These are phyloP conservation scores for Dicyrtomina minuta DNA, from an alignment of 2,888 invertebrate genomes.

Conservation along the genomic window DNA sequence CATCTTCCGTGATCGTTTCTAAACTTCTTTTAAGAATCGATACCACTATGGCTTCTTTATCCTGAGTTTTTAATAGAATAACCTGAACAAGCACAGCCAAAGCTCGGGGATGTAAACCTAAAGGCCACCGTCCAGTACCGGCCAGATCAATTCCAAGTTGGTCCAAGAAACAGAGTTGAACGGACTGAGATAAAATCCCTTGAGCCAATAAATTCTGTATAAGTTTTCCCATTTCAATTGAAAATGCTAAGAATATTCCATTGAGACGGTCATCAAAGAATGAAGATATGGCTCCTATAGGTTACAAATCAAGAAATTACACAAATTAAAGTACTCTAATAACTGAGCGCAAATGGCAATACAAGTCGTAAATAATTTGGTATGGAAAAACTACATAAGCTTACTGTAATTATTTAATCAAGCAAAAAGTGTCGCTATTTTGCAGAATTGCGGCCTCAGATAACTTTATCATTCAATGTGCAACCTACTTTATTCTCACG, in stretches of 20 bases:
- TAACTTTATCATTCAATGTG: too few relatives aligned
- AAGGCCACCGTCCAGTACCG: constrained; percentile 66
- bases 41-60: constrained; percentile 85
- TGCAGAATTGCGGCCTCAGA: too few relatives aligned
- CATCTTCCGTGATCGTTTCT: constrained; percentile 83
- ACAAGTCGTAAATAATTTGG: too few relatives aligned
- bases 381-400: too few relatives aligned
- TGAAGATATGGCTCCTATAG: constrained; percentile 69
- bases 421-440: too few relatives aligned
- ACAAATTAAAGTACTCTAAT: too few relatives aligned
- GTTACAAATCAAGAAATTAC: background rate
- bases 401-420: background rate
- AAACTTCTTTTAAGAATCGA: constrained; percentile 89
- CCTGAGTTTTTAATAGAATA: constrained; percentile 75
- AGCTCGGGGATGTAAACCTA: constrained; percentile 72
- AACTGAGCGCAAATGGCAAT: too few relatives aligned
- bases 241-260: constrained; percentile 72
- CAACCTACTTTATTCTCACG: too few relatives aligned
- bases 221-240: constrained; percentile 74
- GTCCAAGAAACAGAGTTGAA: constrained; percentile 71
- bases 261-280: constrained; percentile 74
- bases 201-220: constrained; percentile 77
- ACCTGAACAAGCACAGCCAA: constrained; percentile 81
- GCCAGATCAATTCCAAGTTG: constrained; percentile 72
- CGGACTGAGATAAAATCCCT: constrained; percentile 65